These are phyloP conservation scores for Oreotrochilus melanogaster DNA, from an alignment of 2,113 vertebrate genomes.

Conservation along the genomic window DNA sequence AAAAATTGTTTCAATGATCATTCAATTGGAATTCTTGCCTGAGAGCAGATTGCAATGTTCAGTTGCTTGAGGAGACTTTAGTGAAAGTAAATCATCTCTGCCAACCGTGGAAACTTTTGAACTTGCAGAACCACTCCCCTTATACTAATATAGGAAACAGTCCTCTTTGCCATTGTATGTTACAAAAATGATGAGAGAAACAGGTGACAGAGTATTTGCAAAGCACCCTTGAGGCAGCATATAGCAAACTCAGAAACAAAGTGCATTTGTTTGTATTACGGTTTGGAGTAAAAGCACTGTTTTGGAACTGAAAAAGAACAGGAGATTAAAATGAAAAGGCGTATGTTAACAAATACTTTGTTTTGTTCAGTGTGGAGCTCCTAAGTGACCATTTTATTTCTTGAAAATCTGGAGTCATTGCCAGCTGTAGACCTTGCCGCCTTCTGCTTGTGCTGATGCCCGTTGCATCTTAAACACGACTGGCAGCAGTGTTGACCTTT, in stretches of 20 bases:
- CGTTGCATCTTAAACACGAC: background rate
- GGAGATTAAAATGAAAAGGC: background rate
- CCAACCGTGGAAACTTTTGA: background rate
- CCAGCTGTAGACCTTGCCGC: background rate
- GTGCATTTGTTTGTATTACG: background rate
- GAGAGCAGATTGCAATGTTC: background rate
- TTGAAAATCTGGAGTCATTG: background rate
- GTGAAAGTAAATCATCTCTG: background rate
- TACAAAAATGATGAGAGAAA: background rate
- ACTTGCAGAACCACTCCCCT: background rate
- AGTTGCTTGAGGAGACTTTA: background rate
- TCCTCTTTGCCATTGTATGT: background rate
- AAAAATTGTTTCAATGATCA: background rate
- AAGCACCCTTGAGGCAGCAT: background rate
- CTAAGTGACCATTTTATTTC: background rate
- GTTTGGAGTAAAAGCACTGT: background rate
- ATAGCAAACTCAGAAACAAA: background rate
- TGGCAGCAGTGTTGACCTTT: background rate
- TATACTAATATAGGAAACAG: background rate
- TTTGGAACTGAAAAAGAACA: background rate
- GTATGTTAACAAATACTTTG: background rate
- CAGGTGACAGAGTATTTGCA: background rate
- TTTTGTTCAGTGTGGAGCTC: background rate
- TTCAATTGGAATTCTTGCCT: background rate
- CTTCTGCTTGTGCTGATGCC: background rate